Evolutionary conservation across 2,888 invertebrate genomes (phyloP).

Genomic region (Brassicogethes aeneus): DNA sequence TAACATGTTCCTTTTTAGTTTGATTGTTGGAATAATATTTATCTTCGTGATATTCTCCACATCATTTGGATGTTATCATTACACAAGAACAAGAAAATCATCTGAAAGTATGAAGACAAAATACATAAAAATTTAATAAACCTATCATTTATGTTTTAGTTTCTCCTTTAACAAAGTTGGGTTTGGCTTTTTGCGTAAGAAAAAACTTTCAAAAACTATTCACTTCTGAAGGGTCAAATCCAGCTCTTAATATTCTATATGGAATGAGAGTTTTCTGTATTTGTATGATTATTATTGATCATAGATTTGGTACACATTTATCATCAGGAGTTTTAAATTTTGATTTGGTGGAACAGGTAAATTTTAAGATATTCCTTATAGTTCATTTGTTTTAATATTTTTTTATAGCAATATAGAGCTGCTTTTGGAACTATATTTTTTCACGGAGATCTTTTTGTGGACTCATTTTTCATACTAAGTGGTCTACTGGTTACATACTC

Average conservation of each 20-base stretch:
- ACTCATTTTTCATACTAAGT: slow-evolving; percentile 51
- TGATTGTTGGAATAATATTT: slow-evolving; percentile 18
- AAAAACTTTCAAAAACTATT: slow-evolving; percentile 35
- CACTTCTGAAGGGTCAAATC: slow-evolving; percentile 37
- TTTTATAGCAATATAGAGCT: slow-evolving; percentile 30
- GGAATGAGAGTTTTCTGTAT: slow-evolving; percentile 50
- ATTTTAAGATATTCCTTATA: background rate
- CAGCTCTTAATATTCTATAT: slow-evolving; percentile 44
- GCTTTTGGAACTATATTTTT: slow-evolving; percentile 39
- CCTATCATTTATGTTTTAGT: slow-evolving; percentile 13
- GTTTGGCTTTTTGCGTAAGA: slow-evolving; percentile 29
- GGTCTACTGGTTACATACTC: slow-evolving; percentile 45
- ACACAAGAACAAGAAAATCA: slow-evolving; percentile 17
- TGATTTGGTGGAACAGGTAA: slow-evolving; percentile 43
- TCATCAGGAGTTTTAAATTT: slow-evolving; percentile 47
- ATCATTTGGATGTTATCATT: slow-evolving; percentile 16
- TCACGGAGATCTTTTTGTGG: slow-evolving; percentile 52
- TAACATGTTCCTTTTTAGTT: slow-evolving; percentile 8
- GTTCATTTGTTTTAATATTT: slow-evolving; percentile 1
- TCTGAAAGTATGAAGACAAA: slow-evolving; percentile 15
- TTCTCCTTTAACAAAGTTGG: slow-evolving; percentile 19
- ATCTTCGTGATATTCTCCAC: slow-evolving; percentile 19
- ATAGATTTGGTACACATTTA: slow-evolving; percentile 44
- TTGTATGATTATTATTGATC: slow-evolving; percentile 47
- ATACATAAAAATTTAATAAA: background rate